These are phyloP conservation scores for Ciona savignyi DNA, from an alignment of 23 tunicate genomes.

Conservation along the genomic window DNA sequence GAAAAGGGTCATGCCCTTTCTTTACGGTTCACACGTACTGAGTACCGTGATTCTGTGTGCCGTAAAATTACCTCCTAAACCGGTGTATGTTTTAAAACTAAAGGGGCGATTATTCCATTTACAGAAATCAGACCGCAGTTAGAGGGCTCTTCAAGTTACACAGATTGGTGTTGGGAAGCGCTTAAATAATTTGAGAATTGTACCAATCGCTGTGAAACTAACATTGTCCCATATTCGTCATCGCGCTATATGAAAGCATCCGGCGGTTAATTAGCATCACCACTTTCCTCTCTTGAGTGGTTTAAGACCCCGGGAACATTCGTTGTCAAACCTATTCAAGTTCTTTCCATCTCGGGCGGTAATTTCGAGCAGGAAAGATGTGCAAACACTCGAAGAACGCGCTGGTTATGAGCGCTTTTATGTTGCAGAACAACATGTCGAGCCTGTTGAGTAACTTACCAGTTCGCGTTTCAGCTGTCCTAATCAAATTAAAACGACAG, in stretches of 20 bases:
- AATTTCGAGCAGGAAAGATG: not conserved
- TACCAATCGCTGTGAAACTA: not conserved
- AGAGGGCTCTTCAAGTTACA: too few relatives aligned
- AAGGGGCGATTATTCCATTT: too few relatives aligned
- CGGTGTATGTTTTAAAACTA: too few relatives aligned
- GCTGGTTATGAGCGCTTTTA: not conserved
- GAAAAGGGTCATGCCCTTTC: not conserved
- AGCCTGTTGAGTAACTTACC: too few relatives aligned
- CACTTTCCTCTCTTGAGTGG: not conserved
- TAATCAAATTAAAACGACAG: too few relatives aligned
- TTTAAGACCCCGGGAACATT: not conserved
- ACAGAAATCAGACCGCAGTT: too few relatives aligned
- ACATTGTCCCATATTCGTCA: not conserved
- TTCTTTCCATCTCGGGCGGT: not conserved
- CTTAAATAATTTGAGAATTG: not conserved
- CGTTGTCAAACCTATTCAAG: not conserved
- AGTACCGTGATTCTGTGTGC: not conserved
- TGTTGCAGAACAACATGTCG: not conserved
- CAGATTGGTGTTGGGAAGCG: too few relatives aligned
- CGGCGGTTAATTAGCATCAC: not conserved
- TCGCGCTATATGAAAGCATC: not conserved
- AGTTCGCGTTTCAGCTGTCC: too few relatives aligned
- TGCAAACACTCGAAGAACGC: not conserved
- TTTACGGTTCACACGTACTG: not conserved
- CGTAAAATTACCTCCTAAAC: too few relatives aligned